Conservation (phyloP, 2,888 invertebrate species). For the Mycalesis mineus region DNA sequence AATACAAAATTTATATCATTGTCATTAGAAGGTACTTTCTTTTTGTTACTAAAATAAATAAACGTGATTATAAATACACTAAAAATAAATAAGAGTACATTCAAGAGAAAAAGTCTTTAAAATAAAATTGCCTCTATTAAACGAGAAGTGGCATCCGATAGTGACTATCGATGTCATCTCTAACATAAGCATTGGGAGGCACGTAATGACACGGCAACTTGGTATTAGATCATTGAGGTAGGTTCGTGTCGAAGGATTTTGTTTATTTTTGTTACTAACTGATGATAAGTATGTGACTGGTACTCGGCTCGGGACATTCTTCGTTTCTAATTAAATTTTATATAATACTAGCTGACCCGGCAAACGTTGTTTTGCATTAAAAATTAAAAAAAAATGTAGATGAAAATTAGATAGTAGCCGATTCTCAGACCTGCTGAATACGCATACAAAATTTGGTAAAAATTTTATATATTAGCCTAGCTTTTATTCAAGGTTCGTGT, state of each 20-base stretch:
- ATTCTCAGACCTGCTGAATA: no score
- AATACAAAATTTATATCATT: no score
- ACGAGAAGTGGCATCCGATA: slow-evolving; percentile 18
- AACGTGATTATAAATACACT: no score
- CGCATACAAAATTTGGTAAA: no score
- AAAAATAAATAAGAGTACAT: background rate
- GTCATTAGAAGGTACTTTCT: no score
- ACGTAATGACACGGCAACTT: slow-evolving; percentile 62
- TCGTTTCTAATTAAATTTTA: background rate
- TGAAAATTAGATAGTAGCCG: no score
- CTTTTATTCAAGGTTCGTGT: no score
- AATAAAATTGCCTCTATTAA: slow-evolving; percentile 18
- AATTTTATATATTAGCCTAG: no score
- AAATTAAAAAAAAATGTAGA: no score
- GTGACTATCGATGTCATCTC: slow-evolving; percentile 29
- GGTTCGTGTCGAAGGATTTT: slow-evolving; percentile 15
- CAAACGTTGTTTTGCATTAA: no score
- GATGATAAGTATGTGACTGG: background rate
- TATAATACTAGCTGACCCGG: background rate
- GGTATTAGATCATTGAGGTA: slow-evolving; percentile 22
- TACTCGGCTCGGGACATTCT: background rate
- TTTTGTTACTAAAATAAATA: no score
- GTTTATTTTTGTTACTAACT: slow-evolving; percentile 15
- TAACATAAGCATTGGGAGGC: slow-evolving; percentile 31
- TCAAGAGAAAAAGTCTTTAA: background rate